A percentile compares a stretch with the other conserved stretches of the same genome.
phyloP scores from a whole-genome alignment of 2,113 vertebrate species.

The Gymnarchus niloticus region DNA sequence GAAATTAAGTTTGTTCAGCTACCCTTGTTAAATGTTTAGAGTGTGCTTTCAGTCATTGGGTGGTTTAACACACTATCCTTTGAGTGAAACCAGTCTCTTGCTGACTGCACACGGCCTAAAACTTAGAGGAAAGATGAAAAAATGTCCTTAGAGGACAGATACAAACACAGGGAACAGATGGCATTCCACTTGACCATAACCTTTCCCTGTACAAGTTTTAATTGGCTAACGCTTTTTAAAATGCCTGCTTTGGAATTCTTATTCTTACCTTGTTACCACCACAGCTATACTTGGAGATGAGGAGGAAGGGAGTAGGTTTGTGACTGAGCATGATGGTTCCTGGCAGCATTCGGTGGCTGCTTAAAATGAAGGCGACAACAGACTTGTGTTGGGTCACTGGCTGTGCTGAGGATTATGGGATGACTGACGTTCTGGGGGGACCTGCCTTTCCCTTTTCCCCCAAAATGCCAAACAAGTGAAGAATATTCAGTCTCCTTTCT shows the following conservation, averaged over 20 bases:
- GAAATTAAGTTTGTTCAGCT: neutral
- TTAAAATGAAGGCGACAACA: neutral
- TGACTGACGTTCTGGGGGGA: neutral
- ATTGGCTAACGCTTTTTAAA: too few relatives aligned
- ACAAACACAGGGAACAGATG: neutral
- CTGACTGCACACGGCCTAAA: neutral
- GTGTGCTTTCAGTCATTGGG: neutral
- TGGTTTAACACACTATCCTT: neutral
- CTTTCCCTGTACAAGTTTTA: too few relatives aligned
- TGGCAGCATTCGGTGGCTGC: neutral
- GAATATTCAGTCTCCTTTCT: neutral
- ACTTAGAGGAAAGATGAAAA: neutral
- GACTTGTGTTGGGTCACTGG: neutral
- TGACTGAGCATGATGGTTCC: neutral
- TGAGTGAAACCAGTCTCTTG: neutral
- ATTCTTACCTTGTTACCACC: neutral
- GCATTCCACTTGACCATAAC: too few relatives aligned
- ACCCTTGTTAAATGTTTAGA: neutral
- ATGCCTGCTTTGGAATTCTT: neutral
- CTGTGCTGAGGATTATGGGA: neutral
- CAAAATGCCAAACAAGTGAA: neutral
- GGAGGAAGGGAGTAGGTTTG: neutral
- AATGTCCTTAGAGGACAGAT: neutral
- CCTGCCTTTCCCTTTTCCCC: neutral
- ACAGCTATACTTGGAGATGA: too few relatives aligned